Conservation (phyloP, 2,797 vertebrate species). For the Ctenosaura bakeri region DNA sequence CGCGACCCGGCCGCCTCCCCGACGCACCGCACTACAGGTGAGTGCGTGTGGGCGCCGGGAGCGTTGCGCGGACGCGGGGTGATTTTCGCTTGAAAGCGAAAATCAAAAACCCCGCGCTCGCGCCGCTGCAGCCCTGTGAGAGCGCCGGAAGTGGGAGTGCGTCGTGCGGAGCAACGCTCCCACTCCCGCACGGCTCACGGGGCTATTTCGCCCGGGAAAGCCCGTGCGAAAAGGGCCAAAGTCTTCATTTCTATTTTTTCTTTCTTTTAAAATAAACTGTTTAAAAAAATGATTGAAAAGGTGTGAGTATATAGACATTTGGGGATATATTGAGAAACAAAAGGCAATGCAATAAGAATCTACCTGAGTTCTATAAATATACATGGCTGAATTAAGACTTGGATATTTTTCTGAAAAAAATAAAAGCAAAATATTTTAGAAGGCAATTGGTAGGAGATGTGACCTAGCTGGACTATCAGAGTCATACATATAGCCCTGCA, state of each 20-base stretch:
- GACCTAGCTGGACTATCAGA: not conserved
- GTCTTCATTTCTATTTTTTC: not conserved
- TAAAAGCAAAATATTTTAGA: not conserved
- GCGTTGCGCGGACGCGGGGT: too few relatives aligned
- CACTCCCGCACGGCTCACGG: too few relatives aligned
- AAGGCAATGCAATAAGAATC: constrained; percentile 27
- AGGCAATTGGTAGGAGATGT: not conserved
- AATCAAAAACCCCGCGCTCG: too few relatives aligned
- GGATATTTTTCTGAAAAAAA: not conserved
- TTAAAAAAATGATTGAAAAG: constrained; percentile 10
- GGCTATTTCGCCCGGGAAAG: too few relatives aligned
- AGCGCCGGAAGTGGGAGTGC: too few relatives aligned
- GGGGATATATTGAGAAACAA: constrained; percentile 13
- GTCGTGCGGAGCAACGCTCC: too few relatives aligned
- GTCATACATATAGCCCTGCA: not conserved
- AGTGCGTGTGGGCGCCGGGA: too few relatives aligned
- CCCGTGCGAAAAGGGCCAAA: too few relatives aligned
- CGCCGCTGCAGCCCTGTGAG: too few relatives aligned
- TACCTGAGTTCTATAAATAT: not conserved
- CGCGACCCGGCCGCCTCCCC: too few relatives aligned
- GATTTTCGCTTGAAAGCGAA: too few relatives aligned
- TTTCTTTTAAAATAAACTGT: constrained; percentile 19
- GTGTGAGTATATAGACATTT: constrained; percentile 21
- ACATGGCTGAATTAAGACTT: not conserved
- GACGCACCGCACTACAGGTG: too few relatives aligned